Evolutionary conservation across 2,888 invertebrate genomes (phyloP).

Genomic region (Pterobdella sp.): DNA sequence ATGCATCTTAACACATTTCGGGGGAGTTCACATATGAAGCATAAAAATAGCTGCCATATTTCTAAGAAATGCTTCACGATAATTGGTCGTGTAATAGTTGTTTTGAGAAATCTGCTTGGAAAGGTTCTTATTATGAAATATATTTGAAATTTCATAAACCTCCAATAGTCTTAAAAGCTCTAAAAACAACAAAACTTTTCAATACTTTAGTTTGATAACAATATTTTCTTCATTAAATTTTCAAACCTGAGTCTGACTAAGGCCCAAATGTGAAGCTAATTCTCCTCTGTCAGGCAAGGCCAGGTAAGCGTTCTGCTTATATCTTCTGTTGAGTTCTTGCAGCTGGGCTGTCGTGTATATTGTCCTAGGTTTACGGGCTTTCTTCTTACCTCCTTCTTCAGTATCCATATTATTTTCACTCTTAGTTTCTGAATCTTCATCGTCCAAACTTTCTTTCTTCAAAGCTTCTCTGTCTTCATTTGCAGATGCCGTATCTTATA

Average conservation of each 20-base stretch:
- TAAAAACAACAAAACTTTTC: too few species aligned
- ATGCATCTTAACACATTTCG: too few species aligned
- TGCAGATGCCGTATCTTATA: not conserved
- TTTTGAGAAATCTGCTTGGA: too few species aligned
- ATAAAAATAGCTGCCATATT: too few species aligned
- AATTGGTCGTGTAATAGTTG: too few species aligned
- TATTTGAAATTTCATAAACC: too few species aligned
- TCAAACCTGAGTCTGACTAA: constrained; percentile 25
- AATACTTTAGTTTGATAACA: too few species aligned
- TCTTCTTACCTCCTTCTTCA: constrained; percentile 4
- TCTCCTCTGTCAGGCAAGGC: constrained; percentile 24
- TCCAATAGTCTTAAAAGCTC: too few species aligned
- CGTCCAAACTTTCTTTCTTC: not conserved
- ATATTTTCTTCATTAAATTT: too few species aligned
- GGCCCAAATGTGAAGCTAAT: constrained; percentile 20
- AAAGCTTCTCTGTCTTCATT: constrained; percentile 2
- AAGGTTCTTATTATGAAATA: too few species aligned
- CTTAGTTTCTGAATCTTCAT: not conserved
- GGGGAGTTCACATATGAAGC: too few species aligned
- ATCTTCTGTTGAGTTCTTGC: constrained; percentile 24
- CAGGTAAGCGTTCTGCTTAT: constrained; percentile 22
- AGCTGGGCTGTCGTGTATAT: constrained; percentile 25
- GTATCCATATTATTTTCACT: not conserved
- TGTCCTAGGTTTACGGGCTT: constrained; percentile 21
- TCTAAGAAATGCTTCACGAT: too few species aligned